Conservation (phyloP, 1,140 invertebrate species). For the Heliconius hermathena region DNA sequence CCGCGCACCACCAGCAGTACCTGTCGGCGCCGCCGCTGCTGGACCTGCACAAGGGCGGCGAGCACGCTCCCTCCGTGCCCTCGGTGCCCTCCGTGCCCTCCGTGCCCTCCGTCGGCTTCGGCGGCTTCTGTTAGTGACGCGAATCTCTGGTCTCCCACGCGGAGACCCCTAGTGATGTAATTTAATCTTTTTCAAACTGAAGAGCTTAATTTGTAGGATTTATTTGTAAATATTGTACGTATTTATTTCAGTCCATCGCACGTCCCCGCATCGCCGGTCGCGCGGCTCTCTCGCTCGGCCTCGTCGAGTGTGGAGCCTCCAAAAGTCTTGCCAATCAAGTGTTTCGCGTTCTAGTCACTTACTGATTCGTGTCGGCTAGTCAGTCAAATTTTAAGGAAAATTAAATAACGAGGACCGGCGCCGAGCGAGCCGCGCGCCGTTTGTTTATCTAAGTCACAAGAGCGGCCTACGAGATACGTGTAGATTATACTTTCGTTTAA, state of each 20-base stretch:
- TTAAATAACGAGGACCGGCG: slow-evolving; percentile 4
- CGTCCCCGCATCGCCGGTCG: slow-evolving; percentile 31
- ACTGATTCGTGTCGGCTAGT: slow-evolving; percentile 77
- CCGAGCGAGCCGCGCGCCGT: slow-evolving; percentile 26
- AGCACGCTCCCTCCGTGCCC: slow-evolving; percentile 57
- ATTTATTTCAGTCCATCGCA: slow-evolving; percentile 68
- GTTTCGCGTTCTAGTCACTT: slow-evolving; percentile 79
- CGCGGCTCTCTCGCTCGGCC: slow-evolving; percentile 12
- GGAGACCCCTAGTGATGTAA: slow-evolving; percentile 60
- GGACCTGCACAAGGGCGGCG: slow-evolving; percentile 77
- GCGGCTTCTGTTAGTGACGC: slow-evolving; percentile 76
- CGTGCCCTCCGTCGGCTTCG: slow-evolving; percentile 79
- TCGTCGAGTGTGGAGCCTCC: slow-evolving; percentile 29
- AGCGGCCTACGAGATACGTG: slow-evolving; percentile 69
- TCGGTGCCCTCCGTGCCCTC: slow-evolving; percentile 65
- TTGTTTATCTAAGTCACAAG: slow-evolving; percentile 71
- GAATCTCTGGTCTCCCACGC: slow-evolving; percentile 21
- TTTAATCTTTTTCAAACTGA: slow-evolving; percentile 66
- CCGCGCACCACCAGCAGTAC: slow-evolving; percentile 73
- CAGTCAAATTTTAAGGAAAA: slow-evolving; percentile 65
- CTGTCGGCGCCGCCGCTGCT: slow-evolving; percentile 70
- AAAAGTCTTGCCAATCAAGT: slow-evolving; percentile 74
- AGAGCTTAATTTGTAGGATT: slow-evolving; percentile 76
- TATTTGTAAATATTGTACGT: slow-evolving; percentile 79
- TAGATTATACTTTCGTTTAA: slow-evolving; percentile 65